phyloP scores from a whole-genome alignment of 2,797 vertebrate species.

The Melanotaenia nigrans region DNA sequence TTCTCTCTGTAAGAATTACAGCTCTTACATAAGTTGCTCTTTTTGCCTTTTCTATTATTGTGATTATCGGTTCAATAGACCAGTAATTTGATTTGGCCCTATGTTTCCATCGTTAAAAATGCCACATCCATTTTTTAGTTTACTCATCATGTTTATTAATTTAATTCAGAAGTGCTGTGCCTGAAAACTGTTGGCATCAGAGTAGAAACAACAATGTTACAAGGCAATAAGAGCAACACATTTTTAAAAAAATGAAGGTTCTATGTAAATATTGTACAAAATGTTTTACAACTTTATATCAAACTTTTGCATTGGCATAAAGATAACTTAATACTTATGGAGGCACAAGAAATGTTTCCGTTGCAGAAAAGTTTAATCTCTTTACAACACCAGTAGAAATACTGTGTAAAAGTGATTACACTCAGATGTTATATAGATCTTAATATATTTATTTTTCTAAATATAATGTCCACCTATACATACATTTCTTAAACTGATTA shows the following conservation, averaged over 20 bases:
- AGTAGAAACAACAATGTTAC: slow-evolving; percentile 37
- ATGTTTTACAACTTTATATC: slow-evolving; percentile 79
- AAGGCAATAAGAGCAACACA: slow-evolving; percentile 43
- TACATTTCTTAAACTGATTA: slow-evolving; percentile 1
- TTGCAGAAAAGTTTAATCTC: slow-evolving; percentile 8
- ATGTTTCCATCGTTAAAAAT: background rate
- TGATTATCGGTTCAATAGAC: slow-evolving; percentile 22
- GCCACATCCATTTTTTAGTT: background rate
- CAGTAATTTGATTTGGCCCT: background rate
- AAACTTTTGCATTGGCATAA: slow-evolving; percentile 57
- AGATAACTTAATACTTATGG: slow-evolving; percentile 22
- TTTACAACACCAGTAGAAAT: background rate
- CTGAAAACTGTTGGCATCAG: slow-evolving; percentile 16
- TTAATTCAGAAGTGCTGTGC: background rate
- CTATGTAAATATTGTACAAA: slow-evolving; percentile 80
- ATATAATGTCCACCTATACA: slow-evolving; percentile 3
- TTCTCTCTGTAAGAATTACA: slow-evolving; percentile 57
- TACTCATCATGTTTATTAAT: slow-evolving; percentile 14
- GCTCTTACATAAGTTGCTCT: slow-evolving; percentile 55
- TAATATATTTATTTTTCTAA: slow-evolving; percentile 22
- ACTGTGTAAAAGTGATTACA: slow-evolving; percentile 11
- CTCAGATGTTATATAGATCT: slow-evolving; percentile 3
- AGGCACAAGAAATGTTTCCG: slow-evolving; percentile 15
- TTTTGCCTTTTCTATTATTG: slow-evolving; percentile 34
- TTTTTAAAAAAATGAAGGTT: slow-evolving; percentile 7